Percentiles rank a stretch among this genome's conserved stretches.
These are phyloP conservation scores for Brachyopa scutellaris DNA, from an alignment of 2,888 invertebrate species.

Conservation along the genomic window DNA sequence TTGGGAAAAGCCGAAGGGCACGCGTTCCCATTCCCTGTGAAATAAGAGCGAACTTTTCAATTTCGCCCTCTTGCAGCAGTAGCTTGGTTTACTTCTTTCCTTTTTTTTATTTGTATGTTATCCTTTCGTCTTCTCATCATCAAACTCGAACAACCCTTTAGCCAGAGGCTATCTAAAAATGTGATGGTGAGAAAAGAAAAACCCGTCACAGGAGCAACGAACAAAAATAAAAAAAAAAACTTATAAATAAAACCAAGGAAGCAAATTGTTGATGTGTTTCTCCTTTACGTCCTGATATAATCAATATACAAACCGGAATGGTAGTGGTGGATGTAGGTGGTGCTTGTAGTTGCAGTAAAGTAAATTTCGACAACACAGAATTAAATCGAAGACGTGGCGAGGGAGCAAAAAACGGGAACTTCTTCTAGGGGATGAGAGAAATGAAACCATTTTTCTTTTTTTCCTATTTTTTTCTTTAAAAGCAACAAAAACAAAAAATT, in stretches of 20 bases:
- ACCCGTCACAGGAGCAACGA: constrained; percentile 15
- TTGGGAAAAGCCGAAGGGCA: constrained; percentile 59
- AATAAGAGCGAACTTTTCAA: constrained; percentile 48
- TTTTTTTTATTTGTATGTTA: constrained; percentile 26
- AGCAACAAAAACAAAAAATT: too few species aligned
- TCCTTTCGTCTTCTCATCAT: constrained; percentile 37
- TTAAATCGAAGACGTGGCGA: too few species aligned
- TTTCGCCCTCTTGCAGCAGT: constrained; percentile 8
- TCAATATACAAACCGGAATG: constrained; percentile 43
- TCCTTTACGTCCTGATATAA: constrained; percentile 51
- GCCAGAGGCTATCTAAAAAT: constrained; percentile 54
- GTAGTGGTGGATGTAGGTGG: neutral
- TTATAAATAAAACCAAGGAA: constrained; percentile 54
- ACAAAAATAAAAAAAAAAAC: constrained; percentile 14
- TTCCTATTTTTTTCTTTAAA: neutral
- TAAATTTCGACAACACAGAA: neutral
- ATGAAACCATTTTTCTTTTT: constrained; percentile 10
- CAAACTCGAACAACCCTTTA: constrained; percentile 53
- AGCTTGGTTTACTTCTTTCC: neutral
- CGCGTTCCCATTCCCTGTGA: constrained; percentile 55
- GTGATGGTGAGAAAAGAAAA: constrained; percentile 37
- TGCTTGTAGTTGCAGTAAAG: constrained; percentile 2
- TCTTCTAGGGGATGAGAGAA: too few species aligned
- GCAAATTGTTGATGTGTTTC: constrained; percentile 52
- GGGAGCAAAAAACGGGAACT: too few species aligned